Evolutionary conservation across 2,113 vertebrate species (phyloP), one percentile per base, ranked within the genome.

Genomic region (Castor canadensis): DNA sequence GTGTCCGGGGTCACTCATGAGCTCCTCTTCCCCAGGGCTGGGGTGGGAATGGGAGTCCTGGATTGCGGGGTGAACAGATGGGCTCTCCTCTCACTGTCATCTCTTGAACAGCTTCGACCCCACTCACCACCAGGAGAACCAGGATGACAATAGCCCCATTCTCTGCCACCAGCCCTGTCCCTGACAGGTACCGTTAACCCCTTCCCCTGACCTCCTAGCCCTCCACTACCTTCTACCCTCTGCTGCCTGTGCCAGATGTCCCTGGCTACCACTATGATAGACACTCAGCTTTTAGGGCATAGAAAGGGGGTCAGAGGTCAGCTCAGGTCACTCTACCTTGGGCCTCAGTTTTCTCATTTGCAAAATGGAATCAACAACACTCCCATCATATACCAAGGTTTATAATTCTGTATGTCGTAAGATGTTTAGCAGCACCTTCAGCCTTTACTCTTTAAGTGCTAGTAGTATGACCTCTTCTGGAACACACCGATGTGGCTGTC

Each of bases 241-340:
- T 5, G 20, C 9, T 3, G 19, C 30, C 10, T 32, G 3, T 52
- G 60, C 32, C 7, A 0, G 8, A 35, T 60, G 10, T 22, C 35
- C n/a, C 43, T 56, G 47, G 1, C 17, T 20, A 4, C 64, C 32
- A 9, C 0, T 0, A 56, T 32, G 16, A 28, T 1, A 4, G 45
- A 43, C 3, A 0, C 6, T 6, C 45, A 69, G 56, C 56, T 56
- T 28, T 94, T 12, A 32, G 12, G 17, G 58, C 6, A 45, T 58
- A 30, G 54, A n/a, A 24, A 40, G 47, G 19, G n/a, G 67, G 81
- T 16, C 43, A 43, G 26, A 56, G 8, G 8, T 72, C 30, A 4
- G 32, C 58, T 45, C 8, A 9, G n/a, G 43, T 54, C 43, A n/a
- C 8, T 83, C 79, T 5, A 40, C 35, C 35, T 49, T 16, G 38